These are phyloP conservation scores for Camponotus vicinus DNA, from an alignment of 1,140 invertebrate species.

Conservation along the genomic window DNA sequence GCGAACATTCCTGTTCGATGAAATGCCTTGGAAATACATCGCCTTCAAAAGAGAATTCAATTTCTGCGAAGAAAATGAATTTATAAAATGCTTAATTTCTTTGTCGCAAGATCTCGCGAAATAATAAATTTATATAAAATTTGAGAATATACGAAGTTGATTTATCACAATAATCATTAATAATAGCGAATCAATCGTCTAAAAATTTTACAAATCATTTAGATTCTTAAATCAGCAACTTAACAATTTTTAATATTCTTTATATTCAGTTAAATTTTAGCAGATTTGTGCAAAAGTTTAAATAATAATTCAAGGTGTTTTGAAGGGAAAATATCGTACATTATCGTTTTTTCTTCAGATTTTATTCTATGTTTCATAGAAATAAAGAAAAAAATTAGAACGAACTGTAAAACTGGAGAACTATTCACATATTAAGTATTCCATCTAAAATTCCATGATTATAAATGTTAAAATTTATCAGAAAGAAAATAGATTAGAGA, in stretches of 20 bases:
- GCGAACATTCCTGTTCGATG: neutral
- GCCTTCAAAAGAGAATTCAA: constrained; percentile 29
- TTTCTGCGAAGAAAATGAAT: constrained; percentile 13
- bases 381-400: constrained; percentile 13
- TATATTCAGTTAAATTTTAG: constrained; percentile 6
- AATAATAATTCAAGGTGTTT: neutral
- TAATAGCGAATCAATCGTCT: neutral
- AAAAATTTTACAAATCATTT: neutral
- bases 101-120: neutral
- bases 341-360: neutral
- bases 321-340: constrained; percentile 19
- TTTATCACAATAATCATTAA: neutral
- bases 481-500: neutral
- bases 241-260: neutral
- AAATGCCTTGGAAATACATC: constrained; percentile 47
- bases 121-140: neutral
- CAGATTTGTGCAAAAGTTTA: neutral
- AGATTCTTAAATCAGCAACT: neutral
- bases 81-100: neutral
- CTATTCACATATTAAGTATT: constrained; percentile 15
- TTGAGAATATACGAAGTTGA: neutral
- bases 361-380: neutral
- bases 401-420: neutral
- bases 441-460: constrained; percentile 26
- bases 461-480: constrained; percentile 1